Conservation (phyloP, 2,888 invertebrate species). For the Amphimallon solstitiale region DNA sequence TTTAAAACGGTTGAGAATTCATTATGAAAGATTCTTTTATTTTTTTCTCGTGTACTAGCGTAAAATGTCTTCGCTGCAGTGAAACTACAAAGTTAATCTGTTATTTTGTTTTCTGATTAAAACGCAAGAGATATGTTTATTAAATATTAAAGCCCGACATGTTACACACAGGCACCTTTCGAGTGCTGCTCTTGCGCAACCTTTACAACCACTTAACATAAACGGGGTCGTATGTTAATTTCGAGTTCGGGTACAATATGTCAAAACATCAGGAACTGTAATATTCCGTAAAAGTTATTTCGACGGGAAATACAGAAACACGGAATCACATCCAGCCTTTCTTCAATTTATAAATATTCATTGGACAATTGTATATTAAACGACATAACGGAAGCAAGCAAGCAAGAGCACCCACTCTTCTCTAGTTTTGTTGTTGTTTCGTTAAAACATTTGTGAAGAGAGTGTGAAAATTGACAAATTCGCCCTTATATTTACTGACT, state of each 20-base stretch:
- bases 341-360: slow-evolving; percentile 28
- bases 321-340: neutral
- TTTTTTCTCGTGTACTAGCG: no score
- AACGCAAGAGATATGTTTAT: neutral
- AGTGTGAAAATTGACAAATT: neutral
- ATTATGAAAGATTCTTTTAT: no score
- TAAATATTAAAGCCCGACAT: slow-evolving; percentile 7
- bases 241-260: neutral
- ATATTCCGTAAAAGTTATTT: slow-evolving; percentile 27
- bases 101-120: slow-evolving; percentile 8
- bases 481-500: slow-evolving; percentile 6
- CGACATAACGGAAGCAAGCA: neutral
- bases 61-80: no score
- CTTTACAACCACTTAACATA: slow-evolving; percentile 12
- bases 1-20: no score
- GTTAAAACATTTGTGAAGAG: no score
- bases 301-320: slow-evolving; percentile 10
- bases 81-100: neutral
- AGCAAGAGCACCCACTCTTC: no score
- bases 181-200: neutral
- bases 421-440: no score
- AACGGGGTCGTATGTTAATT: slow-evolving; percentile 23
- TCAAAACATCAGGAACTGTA: slow-evolving; percentile 18
- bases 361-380: slow-evolving; percentile 29
- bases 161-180: neutral